Base-by-base conservation (phyloP, 2,113 vertebrate genomes). In the Zosterops pallidus region DNA sequence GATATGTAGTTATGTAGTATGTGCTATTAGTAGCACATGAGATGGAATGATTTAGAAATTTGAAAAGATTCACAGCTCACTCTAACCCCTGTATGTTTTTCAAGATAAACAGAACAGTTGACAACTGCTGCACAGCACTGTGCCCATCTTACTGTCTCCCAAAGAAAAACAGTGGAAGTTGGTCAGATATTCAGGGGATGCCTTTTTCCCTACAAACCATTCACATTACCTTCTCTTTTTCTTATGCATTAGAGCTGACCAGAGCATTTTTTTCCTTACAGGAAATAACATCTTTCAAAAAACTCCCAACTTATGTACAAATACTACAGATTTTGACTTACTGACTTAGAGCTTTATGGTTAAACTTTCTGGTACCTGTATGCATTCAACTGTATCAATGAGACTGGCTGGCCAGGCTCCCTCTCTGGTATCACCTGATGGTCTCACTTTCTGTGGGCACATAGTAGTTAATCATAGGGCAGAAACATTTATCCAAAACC, bases 381-480 rank as follows among this genome's bases (percentile, higher is more conserved):
- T 11, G 9, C 9, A 42, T 71, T 82, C 46, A 63, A 26, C 23
- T 79, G 63, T 75, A 65, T 31, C 46, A 57, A 65, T 69, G 9
- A 67, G 60, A 35, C 14, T 33, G 33, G 8, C 33, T 62, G 25
- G 10, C 23, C 65, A 67, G 17, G 12, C 39, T 83, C 12, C 52
- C 39, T 79, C 60, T 93, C 47, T 47, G 31, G 12, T 56, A 90
- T 56, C 33, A 83, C 5, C 25, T 62, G 26, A n/a, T 11, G 5
- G 28, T 63, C 56, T 89, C 23, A 14, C 52, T 25, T 69, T 18
- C 59, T 68, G 26, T 14, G 14, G 12, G 64, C 7, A 67, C 21
- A 56, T 0, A 41, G 14, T 41, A 41, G 37, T 11, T 84, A 23
- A 28, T 33, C 29, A 49, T 0, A 35, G 21, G 4, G 71, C 19